A percentile compares a stretch with the other conserved stretches of the same genome.
These are phyloP conservation scores for Cosmia trapezina DNA, from an alignment of 2,888 invertebrate genomes.

Conservation along the genomic window DNA sequence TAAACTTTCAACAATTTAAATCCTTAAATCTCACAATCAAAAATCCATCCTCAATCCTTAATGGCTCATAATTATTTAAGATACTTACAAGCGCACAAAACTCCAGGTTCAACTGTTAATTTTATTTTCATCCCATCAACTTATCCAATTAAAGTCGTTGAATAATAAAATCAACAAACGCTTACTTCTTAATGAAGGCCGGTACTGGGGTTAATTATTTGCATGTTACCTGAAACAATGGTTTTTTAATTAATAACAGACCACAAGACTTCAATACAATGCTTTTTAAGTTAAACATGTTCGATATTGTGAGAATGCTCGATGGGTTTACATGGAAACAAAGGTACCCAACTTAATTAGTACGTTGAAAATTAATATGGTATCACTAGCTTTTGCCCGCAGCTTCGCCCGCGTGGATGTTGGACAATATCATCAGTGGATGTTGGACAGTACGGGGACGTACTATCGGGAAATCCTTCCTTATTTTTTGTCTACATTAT, in stretches of 20 bases:
- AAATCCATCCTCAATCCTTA: conserved; percentile 37
- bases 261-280: conserved; percentile 39
- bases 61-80: conserved; percentile 48
- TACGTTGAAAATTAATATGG: background rate
- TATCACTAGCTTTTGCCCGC: too few species aligned
- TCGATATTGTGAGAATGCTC: background rate
- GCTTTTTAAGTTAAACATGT: conserved; percentile 1
- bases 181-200: conserved; percentile 60
- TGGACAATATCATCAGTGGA: too few species aligned
- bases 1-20: conserved; percentile 26
- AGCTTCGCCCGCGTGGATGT: too few species aligned
- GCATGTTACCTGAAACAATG: conserved; percentile 69
- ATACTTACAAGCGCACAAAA: conserved; percentile 45
- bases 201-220: conserved; percentile 62
- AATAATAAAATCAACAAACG: conserved; percentile 65
- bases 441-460: too few species aligned
- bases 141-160: conserved; percentile 63
- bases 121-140: conserved; percentile 57
- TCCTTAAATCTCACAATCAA: conserved; percentile 31
- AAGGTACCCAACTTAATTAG: background rate
- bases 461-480: too few species aligned
- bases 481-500: too few species aligned
- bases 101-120: conserved; percentile 45
- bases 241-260: conserved; percentile 60
- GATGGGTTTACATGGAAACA: background rate